phyloP scores from a whole-genome alignment of 2,113 vertebrate genomes.

The Calidris pygmaea region DNA sequence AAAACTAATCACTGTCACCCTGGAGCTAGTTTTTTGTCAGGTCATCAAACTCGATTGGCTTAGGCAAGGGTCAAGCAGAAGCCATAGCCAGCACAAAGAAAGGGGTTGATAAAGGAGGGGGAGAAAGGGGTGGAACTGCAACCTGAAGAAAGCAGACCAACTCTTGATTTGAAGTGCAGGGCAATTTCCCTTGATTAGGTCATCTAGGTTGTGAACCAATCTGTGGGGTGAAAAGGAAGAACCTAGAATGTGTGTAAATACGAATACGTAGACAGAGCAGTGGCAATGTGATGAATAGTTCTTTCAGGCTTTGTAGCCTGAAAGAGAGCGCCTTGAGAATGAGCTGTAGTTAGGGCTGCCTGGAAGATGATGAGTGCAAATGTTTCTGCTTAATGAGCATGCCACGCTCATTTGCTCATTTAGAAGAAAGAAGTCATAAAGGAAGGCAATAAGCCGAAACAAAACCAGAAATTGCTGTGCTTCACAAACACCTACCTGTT shows the following conservation, averaged over 20 bases:
- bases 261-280: neutral
- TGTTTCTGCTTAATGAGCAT: constrained; percentile 20
- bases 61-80: neutral
- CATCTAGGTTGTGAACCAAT: neutral
- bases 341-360: neutral
- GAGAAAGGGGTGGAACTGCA: neutral
- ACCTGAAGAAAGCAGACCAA: neutral
- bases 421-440: constrained; percentile 37
- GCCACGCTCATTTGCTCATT: neutral
- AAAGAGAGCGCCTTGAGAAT: neutral
- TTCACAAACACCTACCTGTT: neutral
- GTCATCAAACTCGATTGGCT: neutral
- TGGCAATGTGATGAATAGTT: neutral
- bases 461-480: neutral
- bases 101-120: neutral
- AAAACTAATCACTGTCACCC: neutral
- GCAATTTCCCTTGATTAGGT: neutral
- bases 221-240: neutral
- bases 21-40: neutral
- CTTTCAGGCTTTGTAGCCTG: neutral
- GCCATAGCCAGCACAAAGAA: neutral
- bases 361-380: constrained; percentile 1
- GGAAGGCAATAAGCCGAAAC: constrained; percentile 27
- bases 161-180: neutral
- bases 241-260: neutral